phyloP scores from a whole-genome alignment of 1,140 invertebrate genomes.

The Drosophila pandora region DNA sequence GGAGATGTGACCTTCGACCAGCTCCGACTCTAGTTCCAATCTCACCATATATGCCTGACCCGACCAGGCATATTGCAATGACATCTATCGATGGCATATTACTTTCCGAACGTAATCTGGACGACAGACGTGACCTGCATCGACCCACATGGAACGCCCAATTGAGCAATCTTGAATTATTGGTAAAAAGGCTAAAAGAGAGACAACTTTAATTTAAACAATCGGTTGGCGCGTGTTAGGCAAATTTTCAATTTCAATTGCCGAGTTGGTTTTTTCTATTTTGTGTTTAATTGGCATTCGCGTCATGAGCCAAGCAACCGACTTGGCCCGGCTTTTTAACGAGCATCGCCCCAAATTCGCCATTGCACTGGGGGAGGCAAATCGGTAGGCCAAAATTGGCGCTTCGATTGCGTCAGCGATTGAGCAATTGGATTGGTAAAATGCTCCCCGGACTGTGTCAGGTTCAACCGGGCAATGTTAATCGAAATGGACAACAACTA shows the following conservation, averaged over 20 bases:
- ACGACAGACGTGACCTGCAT: conserved; percentile 63
- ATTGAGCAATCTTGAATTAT: conserved; percentile 58
- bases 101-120: conserved; percentile 53
- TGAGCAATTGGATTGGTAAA: conserved; percentile 76
- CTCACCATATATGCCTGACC: conserved; percentile 24
- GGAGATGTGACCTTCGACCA: conserved; percentile 25
- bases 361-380: conserved; percentile 55
- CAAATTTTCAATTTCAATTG: conserved; percentile 65
- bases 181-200: conserved; percentile 6
- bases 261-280: conserved; percentile 17
- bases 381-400: conserved; percentile 76
- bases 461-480: conserved; percentile 63
- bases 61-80: conserved; percentile 46
- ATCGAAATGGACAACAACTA: conserved; percentile 32
- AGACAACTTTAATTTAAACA: conserved; percentile 61
- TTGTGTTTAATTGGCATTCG: conserved; percentile 70
- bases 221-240: conserved; percentile 60
- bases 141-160: conserved; percentile 66
- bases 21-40: conserved; percentile 7
- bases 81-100: conserved; percentile 37
- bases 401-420: conserved; percentile 59
- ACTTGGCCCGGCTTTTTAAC: conserved; percentile 59
- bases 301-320: conserved; percentile 36
- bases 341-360: conserved; percentile 70
- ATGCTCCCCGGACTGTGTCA: conserved; percentile 69